Base-by-base conservation (phyloP, 2,797 vertebrate species). In the Ctenopoma multispine region DNA sequence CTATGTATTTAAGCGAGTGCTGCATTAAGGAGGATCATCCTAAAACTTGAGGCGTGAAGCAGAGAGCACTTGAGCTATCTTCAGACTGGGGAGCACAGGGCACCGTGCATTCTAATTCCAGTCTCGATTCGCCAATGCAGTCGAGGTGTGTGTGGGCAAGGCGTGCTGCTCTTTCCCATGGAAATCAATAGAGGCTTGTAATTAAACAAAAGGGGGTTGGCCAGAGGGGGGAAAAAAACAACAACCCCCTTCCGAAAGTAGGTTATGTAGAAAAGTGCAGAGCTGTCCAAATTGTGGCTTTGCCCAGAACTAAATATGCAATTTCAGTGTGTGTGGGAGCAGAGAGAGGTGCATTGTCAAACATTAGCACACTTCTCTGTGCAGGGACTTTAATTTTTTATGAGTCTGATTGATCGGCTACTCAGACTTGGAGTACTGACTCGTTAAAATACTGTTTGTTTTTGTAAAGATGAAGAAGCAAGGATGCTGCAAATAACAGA, bases 151-250 rank as follows among this genome's bases (percentile, higher is more conserved):
- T 90, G 90, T 91, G 90, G 90, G 90, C 89, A 90, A 85, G 84
- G 86, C 87, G 87, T 86, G 90, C 90, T 87, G 91, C 90, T 93
- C 92, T 93, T 95, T 95, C 94, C 94, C 93, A 95, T 94, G 93
- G 93, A 95, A 95, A 95, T 95, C 94, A 95, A 95, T 95, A 95
- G 75, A 65, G 86, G 90, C 91, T 94, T 93, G 93, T 95, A 95
- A 95, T 95, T 95, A 95, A 95, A 94, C 94, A 94, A 94, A 94
- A 90, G 92, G 91, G 91, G 92, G 89, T 88, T 93, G 92, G 87
- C 89, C 84, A 63, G 72, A 61, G 78, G 38, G 75, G 75, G 71
- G n/a, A 63, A 83, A 86, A 84, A 85, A 77, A 81, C 79, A 87
- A 81, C 80, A 89, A 75, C 82, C 88, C 90, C 86, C 86, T 89